Conservation (phyloP, 2,888 invertebrate species). For the Ellobium chinense region DNA sequence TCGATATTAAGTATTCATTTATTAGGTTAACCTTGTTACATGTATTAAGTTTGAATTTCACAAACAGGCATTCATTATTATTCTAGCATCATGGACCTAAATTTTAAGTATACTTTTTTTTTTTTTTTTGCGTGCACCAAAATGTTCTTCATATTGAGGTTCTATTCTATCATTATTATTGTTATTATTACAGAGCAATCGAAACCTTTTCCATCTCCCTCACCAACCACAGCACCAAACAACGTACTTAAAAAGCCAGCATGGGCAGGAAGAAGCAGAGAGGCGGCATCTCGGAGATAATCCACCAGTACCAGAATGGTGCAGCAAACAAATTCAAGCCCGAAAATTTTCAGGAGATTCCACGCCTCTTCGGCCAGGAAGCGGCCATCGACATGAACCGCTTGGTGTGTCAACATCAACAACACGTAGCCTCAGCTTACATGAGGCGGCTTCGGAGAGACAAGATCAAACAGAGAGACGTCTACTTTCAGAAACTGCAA, state of each 20-base stretch:
- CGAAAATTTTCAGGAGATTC: slow-evolving; percentile 13
- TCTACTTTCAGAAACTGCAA: slow-evolving; percentile 25
- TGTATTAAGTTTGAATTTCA: too few relatives aligned
- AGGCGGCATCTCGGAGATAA: neutral
- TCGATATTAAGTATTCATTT: too few relatives aligned
- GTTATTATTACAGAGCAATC: too few relatives aligned
- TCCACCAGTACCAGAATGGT: neutral
- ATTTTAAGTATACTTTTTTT: too few relatives aligned
- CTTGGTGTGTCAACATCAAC: slow-evolving; percentile 28
- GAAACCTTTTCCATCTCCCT: too few relatives aligned
- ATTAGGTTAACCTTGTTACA: too few relatives aligned
- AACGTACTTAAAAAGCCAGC: neutral
- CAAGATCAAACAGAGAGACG: slow-evolving; percentile 1
- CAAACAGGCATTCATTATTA: too few relatives aligned
- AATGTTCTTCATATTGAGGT: too few relatives aligned
- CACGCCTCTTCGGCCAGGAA: neutral
- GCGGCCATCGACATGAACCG: slow-evolving; percentile 34
- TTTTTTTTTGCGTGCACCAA: too few relatives aligned
- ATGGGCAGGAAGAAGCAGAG: neutral
- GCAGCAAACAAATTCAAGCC: neutral
- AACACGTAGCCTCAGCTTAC: slow-evolving; percentile 33
- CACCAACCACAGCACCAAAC: neutral
- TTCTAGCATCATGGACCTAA: too few relatives aligned
- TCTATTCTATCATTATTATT: too few relatives aligned
- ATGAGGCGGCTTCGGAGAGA: slow-evolving; percentile 28